phyloP scores from a whole-genome alignment of 2,797 vertebrate species.

The Thunnus albacares region DNA sequence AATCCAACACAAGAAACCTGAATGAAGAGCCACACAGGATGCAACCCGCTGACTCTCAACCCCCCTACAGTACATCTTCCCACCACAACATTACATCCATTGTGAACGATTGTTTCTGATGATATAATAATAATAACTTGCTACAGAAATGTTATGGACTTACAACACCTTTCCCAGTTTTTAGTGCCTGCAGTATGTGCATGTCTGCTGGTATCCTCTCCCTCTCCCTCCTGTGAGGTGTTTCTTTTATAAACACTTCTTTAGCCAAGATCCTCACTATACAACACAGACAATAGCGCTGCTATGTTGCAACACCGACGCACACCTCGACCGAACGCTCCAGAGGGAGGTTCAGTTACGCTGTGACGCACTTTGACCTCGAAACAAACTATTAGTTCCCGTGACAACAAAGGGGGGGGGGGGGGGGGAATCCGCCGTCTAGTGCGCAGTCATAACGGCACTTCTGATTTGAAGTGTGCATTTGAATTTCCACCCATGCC shows the following conservation, averaged over 20 bases:
- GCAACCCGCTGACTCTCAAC: not conserved
- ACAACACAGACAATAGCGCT: conserved; percentile 35
- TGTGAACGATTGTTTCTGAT: too few relatives aligned
- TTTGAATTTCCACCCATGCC: conserved; percentile 50
- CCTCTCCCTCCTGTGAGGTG: conserved; percentile 1
- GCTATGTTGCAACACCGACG: conserved; percentile 27
- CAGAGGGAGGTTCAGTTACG: conserved; percentile 1
- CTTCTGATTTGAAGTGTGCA: conserved; percentile 41
- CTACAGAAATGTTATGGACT: not conserved
- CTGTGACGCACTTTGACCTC: conserved; percentile 45
- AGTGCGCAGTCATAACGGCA: conserved; percentile 14
- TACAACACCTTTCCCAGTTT: not conserved
- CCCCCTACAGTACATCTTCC: not conserved
- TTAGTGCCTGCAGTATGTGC: not conserved
- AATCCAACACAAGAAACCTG: conserved; percentile 56
- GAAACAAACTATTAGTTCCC: conserved; percentile 31
- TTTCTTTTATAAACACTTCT: conserved; percentile 27
- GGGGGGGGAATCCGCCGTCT: conserved; percentile 21
- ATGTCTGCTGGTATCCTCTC: conserved; percentile 32
- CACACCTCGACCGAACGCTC: conserved; percentile 36
- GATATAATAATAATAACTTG: not conserved
- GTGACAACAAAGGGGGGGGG: conserved; percentile 20
- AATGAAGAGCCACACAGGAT: not conserved
- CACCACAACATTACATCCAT: not conserved
- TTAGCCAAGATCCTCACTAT: conserved; percentile 3